phyloP scores from a whole-genome alignment of 1,140 invertebrate genomes.

The Dufourea novaeangliae region DNA sequence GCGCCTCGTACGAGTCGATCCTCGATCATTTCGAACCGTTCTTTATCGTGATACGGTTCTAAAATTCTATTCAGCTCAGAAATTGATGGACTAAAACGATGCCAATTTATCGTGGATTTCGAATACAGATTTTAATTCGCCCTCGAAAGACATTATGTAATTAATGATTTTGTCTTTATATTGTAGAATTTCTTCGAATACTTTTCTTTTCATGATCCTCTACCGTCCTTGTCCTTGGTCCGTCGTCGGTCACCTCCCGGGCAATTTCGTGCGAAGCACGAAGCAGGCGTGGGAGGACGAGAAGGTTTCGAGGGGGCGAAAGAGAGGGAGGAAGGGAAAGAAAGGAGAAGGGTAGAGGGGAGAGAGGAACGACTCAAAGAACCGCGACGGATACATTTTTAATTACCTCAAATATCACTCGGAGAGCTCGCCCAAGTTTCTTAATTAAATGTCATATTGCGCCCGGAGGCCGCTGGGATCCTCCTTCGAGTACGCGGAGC shows the following conservation, averaged over 20 bases:
- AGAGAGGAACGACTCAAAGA: conserved; percentile 76
- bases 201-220: too few species aligned
- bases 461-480: conserved; percentile 56
- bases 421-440: conserved; percentile 70
- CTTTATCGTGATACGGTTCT: too few species aligned
- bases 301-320: conserved; percentile 10
- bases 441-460: conserved; percentile 81
- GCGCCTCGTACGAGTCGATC: neutral
- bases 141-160: too few species aligned
- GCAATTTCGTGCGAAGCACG: conserved; percentile 64
- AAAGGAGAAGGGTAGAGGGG: conserved; percentile 36
- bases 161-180: too few species aligned
- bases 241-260: conserved; percentile 44
- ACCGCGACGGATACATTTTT: conserved; percentile 81
- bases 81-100: too few species aligned
- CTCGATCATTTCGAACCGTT: neutral
- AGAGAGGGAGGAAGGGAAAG: conserved; percentile 35
- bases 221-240: neutral
- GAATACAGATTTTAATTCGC: too few species aligned
- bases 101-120: too few species aligned
- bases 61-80: too few species aligned
- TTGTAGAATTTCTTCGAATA: too few species aligned
- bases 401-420: conserved; percentile 81
- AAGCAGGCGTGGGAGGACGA: conserved; percentile 34
- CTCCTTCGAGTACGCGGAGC: neutral